phyloP scores from a whole-genome alignment of 2,888 invertebrate genomes.

The Eristalinus sepulchralis region DNA sequence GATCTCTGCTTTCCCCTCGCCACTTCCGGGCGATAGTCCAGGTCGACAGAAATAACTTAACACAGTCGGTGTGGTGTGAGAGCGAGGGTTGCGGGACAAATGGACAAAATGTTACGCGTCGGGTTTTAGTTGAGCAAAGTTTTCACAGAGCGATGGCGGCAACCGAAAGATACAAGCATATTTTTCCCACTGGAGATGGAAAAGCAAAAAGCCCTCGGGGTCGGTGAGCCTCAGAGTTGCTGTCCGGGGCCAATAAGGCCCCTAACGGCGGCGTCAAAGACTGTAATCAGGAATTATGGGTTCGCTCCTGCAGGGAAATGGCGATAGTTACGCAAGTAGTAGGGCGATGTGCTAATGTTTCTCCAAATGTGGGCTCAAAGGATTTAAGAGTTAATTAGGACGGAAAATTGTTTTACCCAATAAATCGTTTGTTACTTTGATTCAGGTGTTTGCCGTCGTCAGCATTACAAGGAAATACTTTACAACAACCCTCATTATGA shows the following conservation, averaged over 20 bases:
- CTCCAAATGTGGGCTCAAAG: neutral
- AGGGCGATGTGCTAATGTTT: neutral
- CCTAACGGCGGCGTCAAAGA: constrained; percentile 33
- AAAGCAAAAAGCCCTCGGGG: constrained; percentile 24
- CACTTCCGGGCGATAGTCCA: constrained; percentile 39
- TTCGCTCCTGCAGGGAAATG: constrained; percentile 22
- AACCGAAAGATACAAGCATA: constrained; percentile 33
- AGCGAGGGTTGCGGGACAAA: neutral
- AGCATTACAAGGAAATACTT: neutral
- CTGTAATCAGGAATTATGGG: neutral
- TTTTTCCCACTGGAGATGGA: constrained; percentile 26
- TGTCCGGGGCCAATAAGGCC: constrained; percentile 40
- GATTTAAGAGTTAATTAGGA: neutral
- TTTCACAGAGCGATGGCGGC: constrained; percentile 22
- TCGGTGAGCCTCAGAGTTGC: constrained; percentile 26
- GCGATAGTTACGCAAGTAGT: constrained; percentile 4
- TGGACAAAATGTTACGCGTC: constrained; percentile 1
- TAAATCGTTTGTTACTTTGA: neutral
- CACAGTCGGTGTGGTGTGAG: constrained; percentile 4
- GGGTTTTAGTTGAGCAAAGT: constrained; percentile 35
- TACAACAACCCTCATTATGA: neutral
- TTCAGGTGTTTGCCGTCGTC: neutral
- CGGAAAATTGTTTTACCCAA: neutral
- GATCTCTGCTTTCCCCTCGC: neutral
- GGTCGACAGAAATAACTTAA: constrained; percentile 51